Evolutionary conservation across 1,140 invertebrate genomes (phyloP).

Genomic region (Oreohelix idahoensis): DNA sequence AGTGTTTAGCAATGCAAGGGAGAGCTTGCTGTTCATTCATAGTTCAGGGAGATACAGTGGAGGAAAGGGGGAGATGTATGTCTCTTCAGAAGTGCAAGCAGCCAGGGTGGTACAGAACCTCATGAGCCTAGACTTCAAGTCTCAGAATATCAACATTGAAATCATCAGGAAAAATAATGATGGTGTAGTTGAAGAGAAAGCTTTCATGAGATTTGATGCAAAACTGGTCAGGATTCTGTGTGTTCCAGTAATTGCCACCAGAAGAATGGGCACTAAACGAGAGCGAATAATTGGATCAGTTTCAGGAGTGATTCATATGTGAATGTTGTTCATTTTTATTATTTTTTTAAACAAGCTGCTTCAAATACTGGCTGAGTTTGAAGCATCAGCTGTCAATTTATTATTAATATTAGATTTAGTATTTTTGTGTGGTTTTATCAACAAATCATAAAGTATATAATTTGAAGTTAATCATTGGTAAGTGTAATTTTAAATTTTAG

Average conservation of each 20-base stretch:
- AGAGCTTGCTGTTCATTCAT: conserved; percentile 30
- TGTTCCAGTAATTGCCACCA: neutral
- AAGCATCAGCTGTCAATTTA: too few relatives aligned
- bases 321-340: too few relatives aligned
- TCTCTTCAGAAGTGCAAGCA: neutral
- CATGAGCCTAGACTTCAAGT: conserved; percentile 23
- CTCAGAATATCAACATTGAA: conserved; percentile 26
- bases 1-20: conserved; percentile 30
- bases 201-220: conserved; percentile 18
- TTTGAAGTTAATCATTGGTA: too few relatives aligned
- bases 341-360: too few relatives aligned
- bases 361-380: too few relatives aligned
- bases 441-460: too few relatives aligned
- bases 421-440: too few relatives aligned
- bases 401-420: too few relatives aligned
- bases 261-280: neutral
- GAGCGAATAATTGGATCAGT: too few relatives aligned
- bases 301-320: too few relatives aligned
- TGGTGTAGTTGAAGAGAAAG: conserved; percentile 18
- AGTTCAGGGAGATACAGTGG: conserved; percentile 1
- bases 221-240: conserved; percentile 21
- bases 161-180: conserved; percentile 27
- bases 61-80: conserved; percentile 37
- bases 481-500: too few relatives aligned
- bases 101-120: conserved; percentile 17